These are phyloP conservation scores for Lepeophtheirus salmonis DNA, from an alignment of 1,140 invertebrate genomes.

Conservation along the genomic window DNA sequence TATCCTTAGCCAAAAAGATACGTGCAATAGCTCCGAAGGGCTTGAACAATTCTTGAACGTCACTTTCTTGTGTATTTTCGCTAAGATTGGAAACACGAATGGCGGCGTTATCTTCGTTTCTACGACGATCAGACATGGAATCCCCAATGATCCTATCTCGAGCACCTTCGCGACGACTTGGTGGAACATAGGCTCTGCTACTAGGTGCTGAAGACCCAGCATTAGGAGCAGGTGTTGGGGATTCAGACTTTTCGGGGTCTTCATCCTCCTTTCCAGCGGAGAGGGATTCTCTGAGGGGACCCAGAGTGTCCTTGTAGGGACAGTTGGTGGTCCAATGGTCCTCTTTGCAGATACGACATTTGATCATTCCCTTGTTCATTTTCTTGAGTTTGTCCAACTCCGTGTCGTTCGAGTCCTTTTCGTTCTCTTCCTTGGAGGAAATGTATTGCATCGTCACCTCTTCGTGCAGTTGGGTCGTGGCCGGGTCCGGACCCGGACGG, in stretches of 20 bases:
- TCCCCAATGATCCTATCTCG: slow-evolving; percentile 41
- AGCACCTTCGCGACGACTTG: slow-evolving; percentile 58
- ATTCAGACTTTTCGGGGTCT: slow-evolving; percentile 9
- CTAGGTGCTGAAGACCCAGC: slow-evolving; percentile 23
- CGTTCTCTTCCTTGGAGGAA: slow-evolving; percentile 59
- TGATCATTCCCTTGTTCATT: slow-evolving; percentile 55
- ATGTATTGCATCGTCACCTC: slow-evolving; percentile 86
- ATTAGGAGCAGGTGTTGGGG: slow-evolving; percentile 14
- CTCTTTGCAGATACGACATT: slow-evolving; percentile 81
- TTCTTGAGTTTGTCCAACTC: slow-evolving; percentile 50
- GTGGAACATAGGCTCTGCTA: slow-evolving; percentile 47
- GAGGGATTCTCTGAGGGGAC: slow-evolving; percentile 31
- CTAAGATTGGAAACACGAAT: slow-evolving; percentile 75
- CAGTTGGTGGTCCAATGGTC: slow-evolving; percentile 95
- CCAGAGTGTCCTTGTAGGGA: slow-evolving; percentile 74
- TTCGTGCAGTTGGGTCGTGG: slow-evolving; percentile 85
- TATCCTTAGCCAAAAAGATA: slow-evolving; percentile 71
- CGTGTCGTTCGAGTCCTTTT: slow-evolving; percentile 57
- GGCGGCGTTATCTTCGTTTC: slow-evolving; percentile 11
- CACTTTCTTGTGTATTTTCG: slow-evolving; percentile 79
- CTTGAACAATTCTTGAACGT: slow-evolving; percentile 86
- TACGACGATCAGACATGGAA: slow-evolving; percentile 36
- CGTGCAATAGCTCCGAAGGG: slow-evolving; percentile 69
- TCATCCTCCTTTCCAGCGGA: slow-evolving; percentile 30
- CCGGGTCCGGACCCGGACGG: slow-evolving; percentile 81